Percentiles rank a stretch among this genome's conserved stretches.
Conservation (phyloP, 2,888 invertebrate species). For the Encarsia formosa region DNA sequence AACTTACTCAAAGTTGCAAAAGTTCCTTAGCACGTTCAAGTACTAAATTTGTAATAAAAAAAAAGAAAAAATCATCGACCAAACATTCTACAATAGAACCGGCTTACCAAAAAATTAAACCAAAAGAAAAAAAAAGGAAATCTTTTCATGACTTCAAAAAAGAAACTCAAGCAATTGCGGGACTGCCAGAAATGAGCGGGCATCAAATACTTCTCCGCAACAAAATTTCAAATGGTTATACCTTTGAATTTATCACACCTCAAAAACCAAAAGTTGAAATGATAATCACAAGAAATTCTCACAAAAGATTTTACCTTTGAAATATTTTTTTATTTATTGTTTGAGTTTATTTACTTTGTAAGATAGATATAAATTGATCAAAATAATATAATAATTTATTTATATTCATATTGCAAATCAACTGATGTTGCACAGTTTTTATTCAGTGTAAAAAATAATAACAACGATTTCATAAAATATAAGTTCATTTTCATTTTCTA, state of each 20-base stretch:
- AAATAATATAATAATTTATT: not conserved
- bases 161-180: not conserved
- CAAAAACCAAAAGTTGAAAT: constrained; percentile 2
- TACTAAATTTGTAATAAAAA: not conserved
- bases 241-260: constrained; percentile 8
- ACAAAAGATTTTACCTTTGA: not conserved
- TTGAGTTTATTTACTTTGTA: not conserved
- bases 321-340: too few species aligned
- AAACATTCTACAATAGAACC: not conserved
- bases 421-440: constrained; percentile 28
- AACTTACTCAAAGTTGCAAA: constrained; percentile 6
- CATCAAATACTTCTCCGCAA: constrained; percentile 16
- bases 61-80: not conserved
- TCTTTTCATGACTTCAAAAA: not conserved
- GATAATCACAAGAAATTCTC: not conserved
- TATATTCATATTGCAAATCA: constrained; percentile 30
- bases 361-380: not conserved
- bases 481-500: constrained; percentile 15
- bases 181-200: constrained; percentile 18
- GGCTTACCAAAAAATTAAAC: not conserved
- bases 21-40: not conserved
- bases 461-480: constrained; percentile 19
- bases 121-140: not conserved
- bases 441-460: constrained; percentile 31
- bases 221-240: constrained; percentile 1